A percentile compares a stretch with the other conserved stretches of the same genome.
These are phyloP conservation scores for Casuarius casuarius DNA, from an alignment of 2,113 vertebrate genomes.

Conservation along the genomic window DNA sequence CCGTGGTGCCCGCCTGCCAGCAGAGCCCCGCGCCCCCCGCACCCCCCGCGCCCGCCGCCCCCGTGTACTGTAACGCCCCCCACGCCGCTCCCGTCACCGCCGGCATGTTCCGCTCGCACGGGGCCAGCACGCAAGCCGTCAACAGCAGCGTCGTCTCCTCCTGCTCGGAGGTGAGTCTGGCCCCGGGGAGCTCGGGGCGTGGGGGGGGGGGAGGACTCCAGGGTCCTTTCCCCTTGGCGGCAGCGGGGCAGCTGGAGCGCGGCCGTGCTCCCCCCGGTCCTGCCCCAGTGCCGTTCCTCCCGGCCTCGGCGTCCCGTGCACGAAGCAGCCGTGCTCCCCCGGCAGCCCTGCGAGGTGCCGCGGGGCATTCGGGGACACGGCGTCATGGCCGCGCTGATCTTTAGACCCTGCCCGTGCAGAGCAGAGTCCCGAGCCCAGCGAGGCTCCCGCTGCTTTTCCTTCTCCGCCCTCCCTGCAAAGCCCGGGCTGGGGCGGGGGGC, in stretches of 20 bases:
- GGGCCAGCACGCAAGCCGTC: slow-evolving; percentile 67
- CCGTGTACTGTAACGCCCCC: slow-evolving; percentile 80
- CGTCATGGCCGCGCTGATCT: neutral
- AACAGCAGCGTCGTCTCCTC: slow-evolving; percentile 78
- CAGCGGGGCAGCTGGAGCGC: neutral
- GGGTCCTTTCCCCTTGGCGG: too few species aligned
- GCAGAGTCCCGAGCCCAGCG: neutral
- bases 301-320: fast-evolving
- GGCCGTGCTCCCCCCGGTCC: too few species aligned
- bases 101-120: slow-evolving; percentile 86
- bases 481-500: neutral
- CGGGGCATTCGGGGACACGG: neutral
- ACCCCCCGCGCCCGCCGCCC: slow-evolving; percentile 48
- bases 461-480: fast-evolving
- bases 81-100: slow-evolving; percentile 82
- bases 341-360: neutral
- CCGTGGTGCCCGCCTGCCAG: slow-evolving; percentile 65
- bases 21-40: slow-evolving; percentile 67
- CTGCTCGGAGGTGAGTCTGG: slow-evolving; percentile 86
- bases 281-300: fast-evolving
- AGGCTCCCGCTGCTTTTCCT: neutral
- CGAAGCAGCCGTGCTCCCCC: neutral
- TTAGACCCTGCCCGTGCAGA: neutral
- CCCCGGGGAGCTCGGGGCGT: fast-evolving
- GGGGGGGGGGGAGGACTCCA: neutral